phyloP scores from a whole-genome alignment of 30 jellyfish, hydroid and myxozoan species.

The Aurelia coerulea region DNA sequence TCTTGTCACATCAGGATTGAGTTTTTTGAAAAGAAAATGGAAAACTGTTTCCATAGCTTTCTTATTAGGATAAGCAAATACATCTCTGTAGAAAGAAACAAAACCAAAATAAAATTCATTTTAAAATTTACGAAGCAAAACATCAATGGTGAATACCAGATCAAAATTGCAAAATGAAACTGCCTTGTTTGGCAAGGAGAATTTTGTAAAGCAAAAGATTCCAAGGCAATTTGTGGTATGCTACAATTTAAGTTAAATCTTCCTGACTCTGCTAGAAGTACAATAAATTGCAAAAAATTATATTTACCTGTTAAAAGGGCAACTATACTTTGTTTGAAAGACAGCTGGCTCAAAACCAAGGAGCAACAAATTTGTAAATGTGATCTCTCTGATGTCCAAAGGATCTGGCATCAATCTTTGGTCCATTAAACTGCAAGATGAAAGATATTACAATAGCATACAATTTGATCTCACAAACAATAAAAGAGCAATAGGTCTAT shows the following conservation, averaged over 20 bases:
- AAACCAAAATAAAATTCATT: background rate
- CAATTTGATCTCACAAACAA: background rate
- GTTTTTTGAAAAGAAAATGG: conserved; percentile 71
- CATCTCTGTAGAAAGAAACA: conserved; percentile 54
- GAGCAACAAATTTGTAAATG: conserved; percentile 73
- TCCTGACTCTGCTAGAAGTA: background rate
- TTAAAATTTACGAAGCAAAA: background rate
- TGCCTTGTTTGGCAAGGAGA: too few species aligned
- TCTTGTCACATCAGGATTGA: conserved; percentile 74
- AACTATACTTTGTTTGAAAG: conserved; percentile 66
- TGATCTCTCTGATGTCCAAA: conserved; percentile 79
- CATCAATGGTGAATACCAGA: background rate
- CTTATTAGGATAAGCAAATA: conserved; percentile 84
- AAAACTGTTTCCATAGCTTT: conserved; percentile 88
- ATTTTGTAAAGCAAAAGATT: too few species aligned
- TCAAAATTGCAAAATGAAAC: background rate
- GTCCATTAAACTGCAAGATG: conserved; percentile 22
- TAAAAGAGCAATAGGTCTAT: background rate
- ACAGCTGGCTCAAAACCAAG: conserved; percentile 80
- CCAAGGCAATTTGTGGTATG: too few species aligned
- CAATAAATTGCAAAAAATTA: background rate
- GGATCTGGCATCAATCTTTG: conserved; percentile 83
- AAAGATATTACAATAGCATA: background rate
- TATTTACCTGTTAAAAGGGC: conserved; percentile 81
- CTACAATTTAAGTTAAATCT: background rate